Conservation (phyloP, 1,140 invertebrate genomes). For the Calliphora vicina region DNA sequence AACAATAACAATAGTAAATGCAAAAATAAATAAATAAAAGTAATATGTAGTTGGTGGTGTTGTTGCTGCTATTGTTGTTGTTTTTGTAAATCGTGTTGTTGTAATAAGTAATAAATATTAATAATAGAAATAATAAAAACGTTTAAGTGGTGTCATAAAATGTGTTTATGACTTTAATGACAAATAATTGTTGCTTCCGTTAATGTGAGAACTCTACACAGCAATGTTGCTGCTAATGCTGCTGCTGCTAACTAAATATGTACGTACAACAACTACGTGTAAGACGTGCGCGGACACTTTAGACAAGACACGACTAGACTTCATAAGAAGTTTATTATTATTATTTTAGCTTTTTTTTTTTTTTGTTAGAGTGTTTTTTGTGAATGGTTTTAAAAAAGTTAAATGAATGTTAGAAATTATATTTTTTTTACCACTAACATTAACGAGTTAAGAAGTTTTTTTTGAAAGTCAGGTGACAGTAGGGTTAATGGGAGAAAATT, state of each 20-base stretch:
- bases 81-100: background rate
- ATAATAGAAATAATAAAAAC: conserved; percentile 12
- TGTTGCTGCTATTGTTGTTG: background rate
- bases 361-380: background rate
- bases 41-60: background rate
- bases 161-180: conserved; percentile 41
- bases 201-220: conserved; percentile 36
- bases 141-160: conserved; percentile 32
- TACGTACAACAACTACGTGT: background rate
- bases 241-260: too few species aligned
- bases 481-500: background rate
- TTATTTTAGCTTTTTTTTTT: background rate
- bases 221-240: too few species aligned
- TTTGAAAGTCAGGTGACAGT: background rate
- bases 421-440: background rate
- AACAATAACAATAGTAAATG: background rate
- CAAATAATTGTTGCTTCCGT: conserved; percentile 42
- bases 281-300: background rate
- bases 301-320: conserved; percentile 2
- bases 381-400: background rate
- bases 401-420: background rate
- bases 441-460: too few species aligned
- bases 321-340: background rate
- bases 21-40: background rate
- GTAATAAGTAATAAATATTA: background rate